Evolutionary conservation across 2,888 invertebrate genomes (phyloP), one percentile per base, ranked within the genome.

Genomic region (Heliconius ethilla): DNA sequence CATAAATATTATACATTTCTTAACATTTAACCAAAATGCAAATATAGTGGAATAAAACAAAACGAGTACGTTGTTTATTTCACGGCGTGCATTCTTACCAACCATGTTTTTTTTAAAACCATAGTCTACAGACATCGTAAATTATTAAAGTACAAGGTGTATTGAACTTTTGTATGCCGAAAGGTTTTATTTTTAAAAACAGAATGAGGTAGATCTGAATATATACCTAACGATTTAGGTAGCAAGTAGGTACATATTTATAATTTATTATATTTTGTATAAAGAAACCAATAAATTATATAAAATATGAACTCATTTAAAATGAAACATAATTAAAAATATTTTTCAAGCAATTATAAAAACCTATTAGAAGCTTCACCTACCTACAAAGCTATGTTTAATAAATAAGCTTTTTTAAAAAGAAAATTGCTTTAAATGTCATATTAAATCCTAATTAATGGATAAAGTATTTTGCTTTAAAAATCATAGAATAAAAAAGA

Each of bases 81-180:
- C 25, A 69, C 37, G 67, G 37, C 67, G 40, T 69, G 67, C 22
- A 69, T 69, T 69, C n/a, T 69, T 69, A 69, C 40, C 40, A 69
- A 25, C 40, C 40, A 69, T 40, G 40, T 40, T 25, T 40, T 69
- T n/a, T 69, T 69, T 40, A 25, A 25, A 69, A 69, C 40, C 40
- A 69, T 69, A 69, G 67, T 40, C 67, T 69, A 69, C 67, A 69
- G 40, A 69, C 67, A 25, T 69, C 40, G 67, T 69, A 69, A 69
- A 40, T 40, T 69, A 69, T 69, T 25, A 37, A 69, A 15, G 67
- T 40, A 69, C 40, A 69, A 69, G 67, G 67, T 69, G 67, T 69
- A 69, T 69, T 69, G 40, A 69, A 69, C 67, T 40, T 69, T 69
- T 25, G 25, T 40, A 25, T 25, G 15, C 25, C 6, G 6, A 69